Conservation (phyloP, 2,113 vertebrate genomes). For the Psettodes erumei region DNA sequence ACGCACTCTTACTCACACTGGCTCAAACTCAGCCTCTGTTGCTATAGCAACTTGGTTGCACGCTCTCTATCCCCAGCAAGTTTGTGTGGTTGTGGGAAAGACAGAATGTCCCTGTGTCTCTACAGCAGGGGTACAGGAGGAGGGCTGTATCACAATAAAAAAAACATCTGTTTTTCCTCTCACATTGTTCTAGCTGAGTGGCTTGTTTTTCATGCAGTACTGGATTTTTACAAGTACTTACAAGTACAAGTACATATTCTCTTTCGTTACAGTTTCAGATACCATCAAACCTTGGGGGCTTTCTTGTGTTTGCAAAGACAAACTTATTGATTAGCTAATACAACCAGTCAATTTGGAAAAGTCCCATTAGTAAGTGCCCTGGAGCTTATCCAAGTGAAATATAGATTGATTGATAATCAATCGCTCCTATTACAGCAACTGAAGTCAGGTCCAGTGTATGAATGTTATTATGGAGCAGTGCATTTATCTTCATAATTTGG, state of each 20-base stretch:
- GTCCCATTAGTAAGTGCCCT: constrained; percentile 55
- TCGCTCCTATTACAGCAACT: constrained; percentile 17
- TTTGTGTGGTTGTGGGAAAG: constrained; percentile 40
- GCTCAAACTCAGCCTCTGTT: constrained; percentile 65
- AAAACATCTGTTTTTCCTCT: neutral
- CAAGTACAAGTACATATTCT: neutral
- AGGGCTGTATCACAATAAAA: neutral
- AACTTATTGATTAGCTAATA: constrained; percentile 53
- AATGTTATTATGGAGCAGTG: constrained; percentile 11
- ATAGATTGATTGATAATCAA: constrained; percentile 62
- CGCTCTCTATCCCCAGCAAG: constrained; percentile 46
- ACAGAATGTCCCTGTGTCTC: constrained; percentile 43
- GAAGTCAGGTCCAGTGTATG: constrained; percentile 7
- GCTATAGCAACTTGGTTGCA: constrained; percentile 72
- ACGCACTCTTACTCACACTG: constrained; percentile 48
- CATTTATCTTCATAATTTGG: constrained; percentile 12
- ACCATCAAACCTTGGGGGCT: constrained; percentile 7
- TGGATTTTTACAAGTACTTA: neutral
- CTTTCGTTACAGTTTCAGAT: neutral
- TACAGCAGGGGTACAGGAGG: constrained; percentile 21
- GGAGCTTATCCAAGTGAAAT: constrained; percentile 25
- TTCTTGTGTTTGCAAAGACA: constrained; percentile 45
- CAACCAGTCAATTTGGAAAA: constrained; percentile 43
- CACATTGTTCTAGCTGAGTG: neutral
- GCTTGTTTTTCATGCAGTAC: neutral